Evolutionary conservation across 2,113 vertebrate genomes (phyloP).

Genomic region (Tenrec ecaudatus): DNA sequence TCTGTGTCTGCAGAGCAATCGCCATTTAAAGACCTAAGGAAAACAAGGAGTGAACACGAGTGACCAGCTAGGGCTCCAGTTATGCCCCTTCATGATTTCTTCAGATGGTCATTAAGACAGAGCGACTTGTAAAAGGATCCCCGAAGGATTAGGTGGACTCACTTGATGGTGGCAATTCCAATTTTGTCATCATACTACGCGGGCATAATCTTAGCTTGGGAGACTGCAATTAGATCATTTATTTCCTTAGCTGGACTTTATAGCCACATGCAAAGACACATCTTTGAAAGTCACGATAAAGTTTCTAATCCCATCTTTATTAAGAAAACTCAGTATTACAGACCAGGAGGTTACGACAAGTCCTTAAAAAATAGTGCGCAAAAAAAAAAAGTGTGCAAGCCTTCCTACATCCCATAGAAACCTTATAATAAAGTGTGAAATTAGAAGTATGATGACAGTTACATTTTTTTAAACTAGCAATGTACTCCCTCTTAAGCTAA

Average conservation of each 20-base stretch:
- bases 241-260: conserved; percentile 73
- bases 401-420: not conserved
- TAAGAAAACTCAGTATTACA: conserved; percentile 74
- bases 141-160: conserved; percentile 23
- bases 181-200: conserved; percentile 31
- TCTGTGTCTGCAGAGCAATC: conserved; percentile 29
- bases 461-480: not conserved
- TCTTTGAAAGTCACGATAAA: conserved; percentile 72
- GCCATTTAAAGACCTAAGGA: not conserved
- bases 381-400: conserved; percentile 22
- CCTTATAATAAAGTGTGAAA: conserved; percentile 27
- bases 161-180: not conserved
- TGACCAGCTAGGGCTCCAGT: not conserved
- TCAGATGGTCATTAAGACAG: conserved; percentile 30
- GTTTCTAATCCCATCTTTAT: conserved; percentile 80
- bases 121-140: not conserved
- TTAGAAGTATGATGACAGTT: not conserved
- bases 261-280: conserved; percentile 63
- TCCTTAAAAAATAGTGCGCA: conserved; percentile 35
- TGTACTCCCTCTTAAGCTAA: not conserved
- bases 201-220: conserved; percentile 62
- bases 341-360: conserved; percentile 66
- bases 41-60: not conserved
- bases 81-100: not conserved
- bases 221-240: conserved; percentile 66